Base-by-base conservation (phyloP, 2,888 invertebrate species). In the Idaea biselata region DNA sequence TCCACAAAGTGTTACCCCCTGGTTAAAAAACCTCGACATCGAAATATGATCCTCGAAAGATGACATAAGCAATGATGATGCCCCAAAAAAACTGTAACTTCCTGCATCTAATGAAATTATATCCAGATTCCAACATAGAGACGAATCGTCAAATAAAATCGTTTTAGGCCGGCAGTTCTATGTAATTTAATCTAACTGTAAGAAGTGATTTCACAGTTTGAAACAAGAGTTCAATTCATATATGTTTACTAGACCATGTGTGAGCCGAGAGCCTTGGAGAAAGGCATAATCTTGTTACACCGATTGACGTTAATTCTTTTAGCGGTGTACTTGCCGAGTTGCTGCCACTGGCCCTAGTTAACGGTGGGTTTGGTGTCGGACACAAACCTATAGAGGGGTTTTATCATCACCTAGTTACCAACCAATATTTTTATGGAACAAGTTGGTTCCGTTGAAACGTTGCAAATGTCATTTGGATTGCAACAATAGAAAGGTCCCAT, bases 251-350 rank as follows among this genome's bases (percentile, higher is more conserved):
- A 67, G 65, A 59, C 63, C 63, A 64, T 65, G 69, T 67, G 65
- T 55, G 55, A 66, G 65, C 64, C 65, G 60, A 71, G 72, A 68
- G 68, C 71, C 72, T 69, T 68, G 70, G 79, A 74, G 76, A 79
- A 75, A 78, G 77, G 73, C 76, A 72, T 82, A 82, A 84, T 85
- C 83, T 80, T 75, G 77, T 85, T 84, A 84, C 5, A 25, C 69
- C 66, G 70, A 58, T 61, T 56, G 75, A 71, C 78, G 79, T 75
- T 82, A 82, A 84, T 81, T 81, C 83, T 83, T 82, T 82, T 81
- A 82, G 76, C 75, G 70, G 65, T 63, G 62, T 63, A 59, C 70
- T 64, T 68, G 66, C 7, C 71, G 66, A 59, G 69, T 64, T 68
- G 66, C 44, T 71, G 66, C 63, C 72, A 63, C 58, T 66, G 71